These are phyloP conservation scores for Platysteira castanea DNA, from an alignment of 2,113 vertebrate genomes.

Conservation along the genomic window DNA sequence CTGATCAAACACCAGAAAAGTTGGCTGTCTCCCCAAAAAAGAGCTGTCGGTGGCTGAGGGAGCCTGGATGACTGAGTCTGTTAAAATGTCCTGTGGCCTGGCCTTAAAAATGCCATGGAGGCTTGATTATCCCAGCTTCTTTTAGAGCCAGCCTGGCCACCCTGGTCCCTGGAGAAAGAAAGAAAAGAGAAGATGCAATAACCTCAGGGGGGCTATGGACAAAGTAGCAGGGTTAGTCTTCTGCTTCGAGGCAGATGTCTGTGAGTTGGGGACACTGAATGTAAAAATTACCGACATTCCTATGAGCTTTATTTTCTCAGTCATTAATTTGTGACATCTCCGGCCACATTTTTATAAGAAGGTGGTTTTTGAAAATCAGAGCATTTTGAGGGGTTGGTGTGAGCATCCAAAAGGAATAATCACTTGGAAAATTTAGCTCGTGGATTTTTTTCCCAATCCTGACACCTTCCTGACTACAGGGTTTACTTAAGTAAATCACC, in stretches of 20 bases:
- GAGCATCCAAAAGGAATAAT: background rate
- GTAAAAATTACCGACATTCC: background rate
- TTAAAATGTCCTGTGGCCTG: background rate
- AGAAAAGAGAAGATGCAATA: background rate
- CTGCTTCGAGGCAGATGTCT: background rate
- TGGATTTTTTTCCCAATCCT: background rate
- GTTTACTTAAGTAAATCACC: background rate
- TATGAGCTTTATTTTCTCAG: background rate
- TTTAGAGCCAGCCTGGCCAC: background rate
- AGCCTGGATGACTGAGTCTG: background rate
- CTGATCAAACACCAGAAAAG: background rate
- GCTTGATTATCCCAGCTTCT: background rate
- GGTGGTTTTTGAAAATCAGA: background rate
- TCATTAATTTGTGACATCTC: background rate
- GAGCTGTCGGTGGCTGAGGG: rapidly evolving
- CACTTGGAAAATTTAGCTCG: background rate
- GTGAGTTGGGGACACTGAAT: background rate
- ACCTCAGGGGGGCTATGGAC: background rate
- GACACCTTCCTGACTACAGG: background rate
- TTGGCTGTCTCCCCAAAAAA: background rate
- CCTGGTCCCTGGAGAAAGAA: background rate
- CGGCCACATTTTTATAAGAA: background rate
- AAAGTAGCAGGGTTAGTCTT: background rate
- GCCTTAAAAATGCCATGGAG: background rate
- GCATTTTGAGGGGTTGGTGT: background rate